Evolutionary conservation across 2,888 invertebrate genomes (phyloP), one percentile per base, ranked within the genome.

Genomic region (Syrista parreyssii): DNA sequence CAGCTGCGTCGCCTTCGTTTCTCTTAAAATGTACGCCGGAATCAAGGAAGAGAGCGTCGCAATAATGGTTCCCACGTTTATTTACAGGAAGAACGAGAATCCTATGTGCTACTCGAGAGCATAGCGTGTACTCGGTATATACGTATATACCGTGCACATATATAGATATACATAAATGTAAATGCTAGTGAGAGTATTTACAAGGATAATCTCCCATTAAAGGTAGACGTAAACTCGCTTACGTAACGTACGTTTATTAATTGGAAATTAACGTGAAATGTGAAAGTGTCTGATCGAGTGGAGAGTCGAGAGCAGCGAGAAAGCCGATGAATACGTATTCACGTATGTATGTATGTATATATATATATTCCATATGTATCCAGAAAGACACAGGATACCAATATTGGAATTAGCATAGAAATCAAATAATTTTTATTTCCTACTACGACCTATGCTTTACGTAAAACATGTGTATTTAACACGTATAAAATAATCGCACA

Each of bases 201-300:
- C 33, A 55, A 75, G 23, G 33, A 40, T 36, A 30, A 30, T 55
- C 15, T 55, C 68, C 23, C 68, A n/a, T 32, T 55, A 40, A 30
- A 15, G 75, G 33, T 15, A 75, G 68, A 68, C 75, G 75, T 32
- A 55, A 31, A 23, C 68, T 36, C 75, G 78, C 80, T 86, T 85
- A 83, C 81, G 82, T 81, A 85, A 87, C 78, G 55, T 75, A 75
- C 74, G 82, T 80, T 83, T 83, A 84, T 85, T 86, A 86, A 87
- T 85, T 85, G 82, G 83, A 87, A 87, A 87, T 88, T 88, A 88
- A 87, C 84, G 83, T 80, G 85, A 88, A 87, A 88, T 86, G 89
- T 88, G 89, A 89, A 89, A 89, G 89, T 88, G 76, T 76, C 77
- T 81, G 81, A n/a, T 74, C 82, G 79, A 74, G 35, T 36, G 33